phyloP scores from a whole-genome alignment of 2,797 vertebrate genomes.

The Microctenopoma stevenorrisi region DNA sequence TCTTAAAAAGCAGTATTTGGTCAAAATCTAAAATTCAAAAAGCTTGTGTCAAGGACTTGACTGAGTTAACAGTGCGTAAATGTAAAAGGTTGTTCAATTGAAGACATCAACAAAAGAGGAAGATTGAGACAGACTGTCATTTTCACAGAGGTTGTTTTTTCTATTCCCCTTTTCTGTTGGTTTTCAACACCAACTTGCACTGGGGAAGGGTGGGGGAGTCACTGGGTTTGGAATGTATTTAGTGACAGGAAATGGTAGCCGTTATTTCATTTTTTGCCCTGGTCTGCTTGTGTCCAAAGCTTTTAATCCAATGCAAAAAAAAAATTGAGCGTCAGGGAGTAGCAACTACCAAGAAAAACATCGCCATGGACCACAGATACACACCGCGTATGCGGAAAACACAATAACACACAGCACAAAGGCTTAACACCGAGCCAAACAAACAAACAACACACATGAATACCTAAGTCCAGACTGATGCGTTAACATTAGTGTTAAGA shows the following conservation, averaged over 20 bases:
- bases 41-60: not conserved
- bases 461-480: slow-evolving; percentile 19
- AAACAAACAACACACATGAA: slow-evolving; percentile 21
- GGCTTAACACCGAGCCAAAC: slow-evolving; percentile 30
- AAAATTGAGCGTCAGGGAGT: slow-evolving; percentile 38
- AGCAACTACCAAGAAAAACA: slow-evolving; percentile 59
- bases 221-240: slow-evolving; percentile 85
- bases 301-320: slow-evolving; percentile 70
- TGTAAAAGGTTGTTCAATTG: slow-evolving; percentile 55
- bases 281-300: slow-evolving; percentile 87
- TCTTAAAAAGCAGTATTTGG: not conserved
- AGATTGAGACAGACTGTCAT: slow-evolving; percentile 66
- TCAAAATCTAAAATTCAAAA: not conserved
- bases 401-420: slow-evolving; percentile 24
- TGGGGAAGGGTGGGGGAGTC: slow-evolving; percentile 34
- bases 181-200: slow-evolving; percentile 35
- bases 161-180: slow-evolving; percentile 70
- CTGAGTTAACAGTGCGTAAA: slow-evolving; percentile 30
- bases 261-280: slow-evolving; percentile 62
- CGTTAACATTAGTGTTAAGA: not conserved
- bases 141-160: slow-evolving; percentile 70
- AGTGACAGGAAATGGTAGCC: slow-evolving; percentile 87
- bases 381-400: slow-evolving; percentile 28
- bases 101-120: slow-evolving; percentile 67
- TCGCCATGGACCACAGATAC: slow-evolving; percentile 51